Percentiles rank a stretch among this genome's conserved stretches.
Evolutionary conservation across 1,140 invertebrate species (phyloP).

Genomic region (Delia radicum): DNA sequence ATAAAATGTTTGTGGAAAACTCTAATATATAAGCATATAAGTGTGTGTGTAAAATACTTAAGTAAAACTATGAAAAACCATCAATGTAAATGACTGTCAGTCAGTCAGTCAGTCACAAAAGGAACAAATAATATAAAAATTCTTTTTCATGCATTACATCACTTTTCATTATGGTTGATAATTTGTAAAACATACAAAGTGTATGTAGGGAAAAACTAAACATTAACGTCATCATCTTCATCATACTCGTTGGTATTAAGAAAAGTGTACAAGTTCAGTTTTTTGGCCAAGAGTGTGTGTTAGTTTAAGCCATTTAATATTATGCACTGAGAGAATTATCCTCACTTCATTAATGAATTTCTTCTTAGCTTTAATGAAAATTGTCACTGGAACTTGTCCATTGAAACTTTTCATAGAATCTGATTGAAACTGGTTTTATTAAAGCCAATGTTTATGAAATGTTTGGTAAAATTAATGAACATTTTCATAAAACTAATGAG

Average conservation of each 20-base stretch:
- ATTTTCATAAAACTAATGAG: no score
- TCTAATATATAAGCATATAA: background rate
- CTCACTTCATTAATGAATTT: no score
- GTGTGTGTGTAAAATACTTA: background rate
- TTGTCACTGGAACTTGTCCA: no score
- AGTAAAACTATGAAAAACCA: background rate
- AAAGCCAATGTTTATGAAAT: no score
- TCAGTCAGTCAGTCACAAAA: background rate
- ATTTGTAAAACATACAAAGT: slow-evolving; percentile 10
- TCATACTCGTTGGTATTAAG: background rate
- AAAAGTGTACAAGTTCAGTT: background rate
- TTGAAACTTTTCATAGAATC: no score
- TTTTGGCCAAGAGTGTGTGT: no score
- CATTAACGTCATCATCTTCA: background rate
- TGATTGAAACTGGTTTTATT: no score
- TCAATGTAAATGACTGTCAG: slow-evolving; percentile 1
- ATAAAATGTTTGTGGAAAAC: background rate
- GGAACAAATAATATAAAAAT: background rate
- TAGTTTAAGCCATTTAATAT: background rate
- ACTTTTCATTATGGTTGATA: slow-evolving; percentile 16
- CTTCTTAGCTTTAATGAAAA: no score
- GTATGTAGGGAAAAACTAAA: background rate
- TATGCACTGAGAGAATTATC: no score
- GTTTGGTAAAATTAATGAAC: no score
- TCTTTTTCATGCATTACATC: slow-evolving; percentile 22